phyloP scores from a whole-genome alignment of 92 coral and sea anemone genomes.

The Virgularia gustaviana region DNA sequence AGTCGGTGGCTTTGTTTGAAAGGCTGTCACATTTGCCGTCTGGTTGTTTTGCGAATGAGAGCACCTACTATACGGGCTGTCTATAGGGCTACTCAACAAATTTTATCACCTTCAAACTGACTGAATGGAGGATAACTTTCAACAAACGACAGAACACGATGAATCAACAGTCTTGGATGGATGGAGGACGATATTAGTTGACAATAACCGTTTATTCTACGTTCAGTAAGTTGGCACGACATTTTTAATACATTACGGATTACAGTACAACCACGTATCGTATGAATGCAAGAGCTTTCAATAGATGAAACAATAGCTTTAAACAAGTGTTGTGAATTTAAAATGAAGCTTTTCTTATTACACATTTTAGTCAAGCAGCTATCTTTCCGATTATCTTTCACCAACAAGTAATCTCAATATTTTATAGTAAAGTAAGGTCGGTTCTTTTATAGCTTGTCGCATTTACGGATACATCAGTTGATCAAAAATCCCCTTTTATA shows the following conservation, averaged over 20 bases:
- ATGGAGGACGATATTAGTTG: slow-evolving; percentile 17
- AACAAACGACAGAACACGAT: not conserved
- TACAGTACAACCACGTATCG: not conserved
- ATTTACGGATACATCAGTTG: not conserved
- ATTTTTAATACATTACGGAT: not conserved
- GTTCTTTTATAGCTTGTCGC: not conserved
- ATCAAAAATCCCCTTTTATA: not conserved
- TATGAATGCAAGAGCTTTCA: not conserved
- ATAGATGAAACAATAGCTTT: not conserved
- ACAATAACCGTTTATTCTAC: slow-evolving; percentile 26
- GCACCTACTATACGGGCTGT: not conserved
- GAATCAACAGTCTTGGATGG: slow-evolving; percentile 8
- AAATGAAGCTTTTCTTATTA: not conserved
- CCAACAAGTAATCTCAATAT: not conserved
- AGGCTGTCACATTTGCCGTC: not conserved
- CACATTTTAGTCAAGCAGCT: not conserved
- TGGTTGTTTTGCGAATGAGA: not conserved
- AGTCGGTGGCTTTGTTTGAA: slow-evolving; percentile 9
- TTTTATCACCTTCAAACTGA: slow-evolving; percentile 2
- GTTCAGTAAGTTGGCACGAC: slow-evolving; percentile 17
- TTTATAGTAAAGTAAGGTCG: not conserved
- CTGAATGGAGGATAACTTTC: slow-evolving; percentile 28
- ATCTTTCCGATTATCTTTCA: not conserved
- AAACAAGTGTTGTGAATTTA: not conserved
- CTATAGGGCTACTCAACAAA: not conserved